phyloP scores from a whole-genome alignment of 2,888 invertebrate species.

The Polyommatus icarus region DNA sequence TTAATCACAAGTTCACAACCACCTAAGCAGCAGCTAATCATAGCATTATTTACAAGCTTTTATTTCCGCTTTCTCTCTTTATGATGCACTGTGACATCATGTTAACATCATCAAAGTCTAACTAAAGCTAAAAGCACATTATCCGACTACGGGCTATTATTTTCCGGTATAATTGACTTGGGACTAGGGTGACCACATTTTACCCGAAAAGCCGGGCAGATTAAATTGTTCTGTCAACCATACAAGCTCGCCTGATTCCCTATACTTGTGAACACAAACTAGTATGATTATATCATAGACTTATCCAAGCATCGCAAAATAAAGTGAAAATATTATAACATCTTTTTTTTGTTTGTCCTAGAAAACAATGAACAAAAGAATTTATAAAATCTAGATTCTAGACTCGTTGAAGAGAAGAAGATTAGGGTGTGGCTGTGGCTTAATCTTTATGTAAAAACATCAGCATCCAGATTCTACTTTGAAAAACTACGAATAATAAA shows the following conservation, averaged over 20 bases:
- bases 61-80: not conserved
- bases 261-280: no score
- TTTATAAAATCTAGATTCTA: no score
- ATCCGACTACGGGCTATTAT: conserved; percentile 22
- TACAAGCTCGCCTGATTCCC: not conserved
- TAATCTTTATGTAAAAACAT: no score
- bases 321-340: not conserved
- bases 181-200: not conserved
- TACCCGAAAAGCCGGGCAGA: not conserved
- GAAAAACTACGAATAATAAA: no score
- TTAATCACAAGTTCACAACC: no score
- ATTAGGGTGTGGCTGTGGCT: no score
- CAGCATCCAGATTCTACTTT: no score
- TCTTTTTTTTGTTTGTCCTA: not conserved
- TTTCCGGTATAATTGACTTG: conserved; percentile 35
- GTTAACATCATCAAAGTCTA: conserved; percentile 1
- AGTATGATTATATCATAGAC: not conserved
- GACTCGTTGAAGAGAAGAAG: no score
- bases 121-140: conserved; percentile 20
- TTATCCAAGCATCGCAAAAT: not conserved
- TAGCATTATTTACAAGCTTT: not conserved
- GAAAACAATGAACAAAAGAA: no score
- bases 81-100: not conserved
- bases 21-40: not conserved
- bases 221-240: not conserved